Conservation (phyloP, 2,888 invertebrate species). For the Meteorus cinctellus region DNA sequence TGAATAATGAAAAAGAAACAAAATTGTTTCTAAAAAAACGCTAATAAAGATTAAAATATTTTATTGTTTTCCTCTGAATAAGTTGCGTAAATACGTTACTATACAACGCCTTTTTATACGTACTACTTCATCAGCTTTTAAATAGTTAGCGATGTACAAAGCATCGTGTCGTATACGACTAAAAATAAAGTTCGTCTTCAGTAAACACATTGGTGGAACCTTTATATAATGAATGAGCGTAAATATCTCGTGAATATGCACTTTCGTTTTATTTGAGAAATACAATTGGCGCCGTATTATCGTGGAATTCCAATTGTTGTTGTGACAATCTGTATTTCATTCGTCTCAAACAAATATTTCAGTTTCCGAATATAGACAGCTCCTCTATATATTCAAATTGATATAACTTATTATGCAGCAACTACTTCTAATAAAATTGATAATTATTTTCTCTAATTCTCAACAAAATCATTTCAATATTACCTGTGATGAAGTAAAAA, state of each 20-base stretch:
- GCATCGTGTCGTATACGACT: slow-evolving; percentile 54
- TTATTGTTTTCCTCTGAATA: background rate
- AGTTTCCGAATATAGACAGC: no score
- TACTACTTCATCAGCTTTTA: slow-evolving; percentile 42
- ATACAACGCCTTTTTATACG: slow-evolving; percentile 30
- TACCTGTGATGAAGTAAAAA: background rate
- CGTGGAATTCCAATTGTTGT: background rate
- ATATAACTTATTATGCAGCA: no score
- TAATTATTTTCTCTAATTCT: no score
- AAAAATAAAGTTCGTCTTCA: slow-evolving; percentile 61
- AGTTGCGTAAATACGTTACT: slow-evolving; percentile 33
- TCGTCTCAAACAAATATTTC: background rate
- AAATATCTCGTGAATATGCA: slow-evolving; percentile 53
- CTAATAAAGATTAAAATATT: background rate
- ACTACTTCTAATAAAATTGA: no score
- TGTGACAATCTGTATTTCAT: background rate
- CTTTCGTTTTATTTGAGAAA: slow-evolving; percentile 23
- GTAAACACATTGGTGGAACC: slow-evolving; percentile 62
- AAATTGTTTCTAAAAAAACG: background rate
- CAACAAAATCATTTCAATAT: no score
- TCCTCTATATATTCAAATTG: no score
- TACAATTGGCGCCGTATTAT: slow-evolving; percentile 18
- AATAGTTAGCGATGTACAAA: slow-evolving; percentile 53
- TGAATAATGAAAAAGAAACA: background rate
- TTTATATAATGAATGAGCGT: slow-evolving; percentile 70